Percentiles rank a stretch among this genome's conserved stretches.
Evolutionary conservation across 2,888 invertebrate genomes (phyloP).

Genomic region (Odontothrips loti): DNA sequence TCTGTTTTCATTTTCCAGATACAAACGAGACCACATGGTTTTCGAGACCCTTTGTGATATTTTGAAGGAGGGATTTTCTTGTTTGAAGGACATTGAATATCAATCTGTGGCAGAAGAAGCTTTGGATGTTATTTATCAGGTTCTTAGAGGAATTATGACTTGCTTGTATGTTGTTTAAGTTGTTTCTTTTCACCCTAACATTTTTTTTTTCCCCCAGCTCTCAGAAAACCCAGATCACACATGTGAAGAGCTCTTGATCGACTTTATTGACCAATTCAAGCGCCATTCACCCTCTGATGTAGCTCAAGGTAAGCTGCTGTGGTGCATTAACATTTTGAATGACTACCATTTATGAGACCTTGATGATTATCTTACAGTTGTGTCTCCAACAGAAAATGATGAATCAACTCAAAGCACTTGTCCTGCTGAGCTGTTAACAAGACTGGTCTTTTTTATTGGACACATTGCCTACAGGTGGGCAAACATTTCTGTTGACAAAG

Average conservation of each 20-base stretch:
- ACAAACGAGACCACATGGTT: slow-evolving; percentile 50
- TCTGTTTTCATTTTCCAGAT: background rate
- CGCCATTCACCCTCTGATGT: slow-evolving; percentile 17
- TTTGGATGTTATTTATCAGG: slow-evolving; percentile 53
- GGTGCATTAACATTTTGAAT: background rate
- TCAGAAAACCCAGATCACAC: slow-evolving; percentile 56
- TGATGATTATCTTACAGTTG: too few species aligned
- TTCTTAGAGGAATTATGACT: background rate
- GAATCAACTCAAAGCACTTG: background rate
- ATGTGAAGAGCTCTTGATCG: slow-evolving; percentile 44
- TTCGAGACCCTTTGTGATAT: slow-evolving; percentile 52
- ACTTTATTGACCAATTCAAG: slow-evolving; percentile 38
- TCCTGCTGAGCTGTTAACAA: background rate
- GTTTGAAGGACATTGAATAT: slow-evolving; percentile 51
- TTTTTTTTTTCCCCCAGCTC: slow-evolving; percentile 43
- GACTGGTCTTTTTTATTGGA: background rate
- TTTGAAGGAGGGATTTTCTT: slow-evolving; percentile 50
- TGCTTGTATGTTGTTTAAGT: too few species aligned
- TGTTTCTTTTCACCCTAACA: too few species aligned
- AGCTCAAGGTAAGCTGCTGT: background rate
- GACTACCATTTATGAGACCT: too few species aligned
- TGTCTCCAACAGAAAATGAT: background rate
- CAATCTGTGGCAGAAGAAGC: slow-evolving; percentile 56
- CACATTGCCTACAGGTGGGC: background rate
- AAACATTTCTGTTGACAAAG: background rate